A percentile compares a stretch with the other conserved stretches of the same genome.
Conservation (phyloP, 2,797 vertebrate species). For the Bovichtus diacanthus region DNA sequence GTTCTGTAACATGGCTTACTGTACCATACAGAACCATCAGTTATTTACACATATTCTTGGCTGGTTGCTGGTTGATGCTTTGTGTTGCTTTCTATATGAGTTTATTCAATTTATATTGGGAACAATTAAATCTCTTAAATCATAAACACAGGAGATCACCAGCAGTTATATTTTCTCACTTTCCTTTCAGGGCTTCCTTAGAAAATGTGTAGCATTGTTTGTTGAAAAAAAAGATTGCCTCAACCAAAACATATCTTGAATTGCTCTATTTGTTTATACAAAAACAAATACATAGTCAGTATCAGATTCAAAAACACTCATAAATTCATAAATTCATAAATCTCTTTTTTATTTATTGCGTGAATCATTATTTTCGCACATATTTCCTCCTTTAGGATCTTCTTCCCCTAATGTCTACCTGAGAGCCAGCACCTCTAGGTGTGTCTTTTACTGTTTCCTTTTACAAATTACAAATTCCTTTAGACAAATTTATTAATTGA, state of each 20-base stretch:
- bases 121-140: too few species aligned
- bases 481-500: too few species aligned
- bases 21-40: not conserved
- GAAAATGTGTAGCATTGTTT: not conserved
- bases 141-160: too few species aligned
- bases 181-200: too few species aligned
- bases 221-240: not conserved
- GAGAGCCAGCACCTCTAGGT: not conserved
- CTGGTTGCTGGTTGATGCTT: not conserved
- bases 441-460: not conserved
- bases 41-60: not conserved
- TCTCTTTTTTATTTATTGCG: too few species aligned
- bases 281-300: not conserved
- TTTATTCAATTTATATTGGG: not conserved
- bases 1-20: not conserved
- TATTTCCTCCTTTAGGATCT: not conserved
- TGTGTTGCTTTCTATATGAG: not conserved
- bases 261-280: not conserved
- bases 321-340: too few species aligned
- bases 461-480: too few species aligned
- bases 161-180: too few species aligned
- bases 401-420: not conserved
- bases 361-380: not conserved
- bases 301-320: not conserved
- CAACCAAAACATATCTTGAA: not conserved